Evolutionary conservation across 2,113 vertebrate species (phyloP), one percentile per base, ranked within the genome.

Genomic region (Oryzias woworae): DNA sequence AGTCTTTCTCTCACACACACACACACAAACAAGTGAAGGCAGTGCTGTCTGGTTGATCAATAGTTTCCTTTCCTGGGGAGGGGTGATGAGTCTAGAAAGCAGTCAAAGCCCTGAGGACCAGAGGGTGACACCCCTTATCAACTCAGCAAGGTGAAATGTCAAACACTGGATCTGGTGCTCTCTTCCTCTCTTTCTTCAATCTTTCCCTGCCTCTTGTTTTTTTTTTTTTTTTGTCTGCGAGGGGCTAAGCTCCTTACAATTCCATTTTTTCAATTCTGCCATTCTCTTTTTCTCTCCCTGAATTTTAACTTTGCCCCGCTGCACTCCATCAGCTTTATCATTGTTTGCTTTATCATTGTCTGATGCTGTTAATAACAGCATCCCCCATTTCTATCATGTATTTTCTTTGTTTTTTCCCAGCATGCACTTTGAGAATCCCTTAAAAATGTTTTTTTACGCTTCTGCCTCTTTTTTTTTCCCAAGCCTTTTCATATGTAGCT

Each of bases 61-160:
- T 84, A 87, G 80, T 87, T 84, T 89, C 82, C 81, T 81, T 85
- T 84, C 83, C 78, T 73, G 86, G 83, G 81, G 77, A 79, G 82
- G 73, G 84, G 73, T 81, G 85, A 88, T 86, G 83, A 81, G 82
- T 82, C 84, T 82, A 85, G 81, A 85, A 82, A 86, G 79, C 85
- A 88, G 84, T 86, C 73, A 82, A 87, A 88, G 86, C 85, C 87
- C 83, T 45, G 69, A 84, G 86, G 85, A 89, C 81, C 81, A 69
- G 82, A 78, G 84, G 83, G 86, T 88, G 88, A 89, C 85, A 90
- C 83, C 83, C 78, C 86, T 89, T 84, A 89, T 90, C 88, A 89
- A 85, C 79, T 87, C 77, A 86, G 83, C 83, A 88, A 86, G 85
- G 87, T 90, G 87, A 90, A 90, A 84, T 85, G 85, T 88, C 86